Percentiles rank a stretch among this genome's conserved stretches.
These are phyloP conservation scores for Papilio dardanus DNA, from an alignment of 1,140 invertebrate species.

Conservation along the genomic window DNA sequence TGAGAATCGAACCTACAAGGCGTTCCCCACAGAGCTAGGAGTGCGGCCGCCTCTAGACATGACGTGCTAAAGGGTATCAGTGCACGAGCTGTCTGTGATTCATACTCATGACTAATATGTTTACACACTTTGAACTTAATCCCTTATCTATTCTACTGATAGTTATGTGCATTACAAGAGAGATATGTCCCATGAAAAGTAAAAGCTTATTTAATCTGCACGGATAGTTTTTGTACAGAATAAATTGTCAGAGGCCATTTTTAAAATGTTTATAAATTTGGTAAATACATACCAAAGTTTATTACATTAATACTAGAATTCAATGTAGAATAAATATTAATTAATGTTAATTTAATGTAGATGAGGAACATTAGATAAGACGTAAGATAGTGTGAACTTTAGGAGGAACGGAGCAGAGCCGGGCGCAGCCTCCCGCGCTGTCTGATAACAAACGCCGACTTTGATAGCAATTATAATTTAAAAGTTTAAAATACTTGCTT, in stretches of 20 bases:
- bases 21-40: background rate
- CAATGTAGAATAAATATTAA: background rate
- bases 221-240: too few relatives aligned
- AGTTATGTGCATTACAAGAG: background rate
- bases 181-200: background rate
- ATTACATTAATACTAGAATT: background rate
- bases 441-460: background rate
- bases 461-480: background rate
- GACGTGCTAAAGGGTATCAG: background rate
- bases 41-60: background rate
- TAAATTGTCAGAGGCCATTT: too few relatives aligned
- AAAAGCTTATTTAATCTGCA: too few relatives aligned
- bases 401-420: background rate
- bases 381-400: conserved; percentile 10
- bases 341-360: background rate
- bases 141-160: background rate
- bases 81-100: background rate
- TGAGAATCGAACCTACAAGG: too few relatives aligned
- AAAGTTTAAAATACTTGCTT: conserved; percentile 4
- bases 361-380: conserved; percentile 2
- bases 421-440: background rate
- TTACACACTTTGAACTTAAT: background rate
- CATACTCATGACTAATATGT: background rate
- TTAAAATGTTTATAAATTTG: too few relatives aligned
- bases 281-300: background rate